Evolutionary conservation across 1,140 invertebrate genomes (phyloP).

Genomic region (Neelides sp.): DNA sequence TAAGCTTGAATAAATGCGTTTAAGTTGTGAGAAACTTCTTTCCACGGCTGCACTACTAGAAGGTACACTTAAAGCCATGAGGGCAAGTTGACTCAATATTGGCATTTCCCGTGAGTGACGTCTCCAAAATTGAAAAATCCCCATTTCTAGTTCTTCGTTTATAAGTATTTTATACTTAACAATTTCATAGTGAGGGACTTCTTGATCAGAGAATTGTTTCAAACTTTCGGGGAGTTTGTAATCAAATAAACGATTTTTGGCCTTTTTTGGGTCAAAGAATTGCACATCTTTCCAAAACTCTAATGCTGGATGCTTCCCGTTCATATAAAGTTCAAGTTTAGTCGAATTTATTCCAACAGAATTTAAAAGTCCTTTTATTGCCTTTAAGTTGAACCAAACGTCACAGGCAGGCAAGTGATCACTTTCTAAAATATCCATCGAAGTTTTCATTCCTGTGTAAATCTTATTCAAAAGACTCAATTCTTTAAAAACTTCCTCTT

Average conservation of each 20-base stretch:
- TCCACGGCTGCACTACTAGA: background rate
- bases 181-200: background rate
- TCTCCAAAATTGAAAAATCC: background rate
- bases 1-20: too few species aligned
- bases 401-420: slow-evolving; percentile 2
- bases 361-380: background rate
- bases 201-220: background rate
- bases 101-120: background rate
- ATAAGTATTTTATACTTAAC: background rate
- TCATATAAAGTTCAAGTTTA: background rate
- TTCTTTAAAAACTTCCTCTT: background rate
- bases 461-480: background rate
- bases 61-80: background rate
- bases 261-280: slow-evolving; percentile 2
- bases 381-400: background rate
- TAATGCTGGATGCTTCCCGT: background rate
- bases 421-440: background rate
- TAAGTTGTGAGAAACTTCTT: background rate
- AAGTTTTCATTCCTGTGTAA: background rate
- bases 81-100: background rate
- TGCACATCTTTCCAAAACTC: slow-evolving; percentile 9
- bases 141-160: background rate
- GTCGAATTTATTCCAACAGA: background rate
- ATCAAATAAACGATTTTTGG: background rate
- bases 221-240: background rate